Percentiles rank a stretch among this genome's conserved stretches.
Conservation (phyloP, 2,888 invertebrate genomes). For the Drosophila flavopinicola region DNA sequence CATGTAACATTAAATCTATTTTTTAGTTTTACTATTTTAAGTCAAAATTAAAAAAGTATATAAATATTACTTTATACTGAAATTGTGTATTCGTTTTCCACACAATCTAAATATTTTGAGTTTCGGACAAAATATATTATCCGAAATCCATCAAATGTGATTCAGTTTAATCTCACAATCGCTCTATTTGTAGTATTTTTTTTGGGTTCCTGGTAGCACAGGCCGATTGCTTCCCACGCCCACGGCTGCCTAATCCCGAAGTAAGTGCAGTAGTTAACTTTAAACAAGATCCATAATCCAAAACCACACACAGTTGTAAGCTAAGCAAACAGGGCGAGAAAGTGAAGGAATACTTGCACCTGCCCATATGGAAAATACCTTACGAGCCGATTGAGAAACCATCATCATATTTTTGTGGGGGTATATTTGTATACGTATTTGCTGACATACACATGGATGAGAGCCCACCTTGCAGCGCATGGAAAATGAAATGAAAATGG, state of each 20-base stretch:
- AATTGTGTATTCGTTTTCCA: too few species aligned
- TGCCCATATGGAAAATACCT: constrained; percentile 46
- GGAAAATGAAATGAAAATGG: constrained; percentile 63
- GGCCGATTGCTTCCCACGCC: constrained; percentile 52
- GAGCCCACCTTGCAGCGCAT: constrained; percentile 43
- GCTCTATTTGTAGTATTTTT: not conserved
- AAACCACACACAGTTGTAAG: constrained; percentile 44
- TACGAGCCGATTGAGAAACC: constrained; percentile 58
- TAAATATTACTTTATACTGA: too few species aligned
- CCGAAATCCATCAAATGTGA: constrained; percentile 1
- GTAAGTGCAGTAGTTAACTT: constrained; percentile 61
- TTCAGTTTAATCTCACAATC: constrained; percentile 8
- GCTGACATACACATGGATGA: not conserved
- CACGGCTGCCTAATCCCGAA: constrained; percentile 24
- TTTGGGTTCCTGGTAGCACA: not conserved
- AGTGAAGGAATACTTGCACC: constrained; percentile 45
- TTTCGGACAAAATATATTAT: too few species aligned
- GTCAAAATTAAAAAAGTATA: too few species aligned
- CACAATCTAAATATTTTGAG: too few species aligned
- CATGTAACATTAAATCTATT: too few species aligned
- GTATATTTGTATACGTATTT: constrained; percentile 14
- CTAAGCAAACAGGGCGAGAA: constrained; percentile 49
- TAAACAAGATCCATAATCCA: constrained; percentile 64
- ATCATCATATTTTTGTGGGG: constrained; percentile 28
- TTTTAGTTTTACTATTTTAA: too few species aligned